Base-by-base conservation (phyloP, 2,113 vertebrate genomes). In the Atherinomorus stipes region DNA sequence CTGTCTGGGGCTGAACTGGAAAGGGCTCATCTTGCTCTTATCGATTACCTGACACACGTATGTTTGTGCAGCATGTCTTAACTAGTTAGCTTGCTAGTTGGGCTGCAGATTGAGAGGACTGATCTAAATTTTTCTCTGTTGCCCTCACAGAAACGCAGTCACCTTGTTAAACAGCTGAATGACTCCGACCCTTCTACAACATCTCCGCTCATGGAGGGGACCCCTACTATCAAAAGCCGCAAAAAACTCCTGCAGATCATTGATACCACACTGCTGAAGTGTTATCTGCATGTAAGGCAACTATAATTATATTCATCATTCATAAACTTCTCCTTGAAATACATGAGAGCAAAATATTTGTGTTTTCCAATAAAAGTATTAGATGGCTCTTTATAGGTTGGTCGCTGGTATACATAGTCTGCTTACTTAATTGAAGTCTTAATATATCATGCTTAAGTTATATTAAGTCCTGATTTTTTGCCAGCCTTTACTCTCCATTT, bases 191-290 rank as follows among this genome's bases (percentile, higher is more conserved):
- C 97, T 21, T 98, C 96, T 7, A 96, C 95, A 45, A 96, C 98
- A 0, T 98, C 98, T 23, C 98, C 98, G 0, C 95, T 99, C 60
- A 96, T 99, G 96, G 98, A 99, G 75, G 98, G 98, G 61, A 99
- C 96, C 0, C 98, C 97, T 8, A 99, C 97, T 0, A 99, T 99
- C 76, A 99, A 98, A 81, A 99, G 97, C 71, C 97, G 96, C 87
- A 98, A 97, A 88, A 99, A 99, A 67, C 93, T 99, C 51, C 91
- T 99, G 38, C 98, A 99, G 85, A 99, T 99, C 84, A 99, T 99
- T 15, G 98, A 99, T 71, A 99, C 98, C 59, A 98, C 98, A 0
- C 84, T 99, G 72, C 94, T 99, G 1, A 99, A 99, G 57, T 99
- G 98, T 88, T 99, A 98, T 92, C 94, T 99, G 57, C 98, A 99